Evolutionary conservation across 2,797 vertebrate genomes (phyloP).

Genomic region (Brachyrhaphis roseni): DNA sequence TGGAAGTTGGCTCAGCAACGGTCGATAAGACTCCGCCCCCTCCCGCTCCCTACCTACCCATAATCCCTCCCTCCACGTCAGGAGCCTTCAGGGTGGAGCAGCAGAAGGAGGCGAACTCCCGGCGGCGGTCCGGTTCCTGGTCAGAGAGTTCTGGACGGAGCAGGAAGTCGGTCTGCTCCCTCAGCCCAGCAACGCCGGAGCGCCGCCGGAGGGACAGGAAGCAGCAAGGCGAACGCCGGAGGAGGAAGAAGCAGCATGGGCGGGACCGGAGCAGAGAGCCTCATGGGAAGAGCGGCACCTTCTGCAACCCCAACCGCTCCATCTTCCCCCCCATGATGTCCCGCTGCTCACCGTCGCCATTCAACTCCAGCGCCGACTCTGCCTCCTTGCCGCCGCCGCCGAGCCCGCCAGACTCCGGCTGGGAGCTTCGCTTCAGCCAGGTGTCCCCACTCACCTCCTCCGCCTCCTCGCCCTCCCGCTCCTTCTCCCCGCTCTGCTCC

Average conservation of each 20-base stretch:
- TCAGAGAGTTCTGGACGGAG: constrained; percentile 36
- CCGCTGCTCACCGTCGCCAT: constrained; percentile 30
- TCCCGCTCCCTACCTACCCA: constrained; percentile 31
- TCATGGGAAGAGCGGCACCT: constrained; percentile 43
- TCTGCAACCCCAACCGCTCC: constrained; percentile 59
- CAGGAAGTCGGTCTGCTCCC: constrained; percentile 23
- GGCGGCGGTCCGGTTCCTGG: constrained; percentile 16
- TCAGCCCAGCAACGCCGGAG: constrained; percentile 26
- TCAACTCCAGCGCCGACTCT: constrained; percentile 40
- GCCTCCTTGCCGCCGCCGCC: constrained; percentile 25
- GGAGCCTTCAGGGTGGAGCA: constrained; percentile 5
- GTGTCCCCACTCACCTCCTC: constrained; percentile 44
- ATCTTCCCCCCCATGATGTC: constrained; percentile 57
- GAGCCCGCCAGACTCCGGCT: constrained; percentile 31
- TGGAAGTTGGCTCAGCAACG: constrained; percentile 38
- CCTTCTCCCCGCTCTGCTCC: constrained; percentile 13
- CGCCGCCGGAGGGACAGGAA: constrained; percentile 12
- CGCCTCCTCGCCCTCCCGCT: constrained; percentile 13
- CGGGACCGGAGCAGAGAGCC: background rate
- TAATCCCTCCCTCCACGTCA: constrained; percentile 66
- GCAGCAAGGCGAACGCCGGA: constrained; percentile 40
- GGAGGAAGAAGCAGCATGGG: constrained; percentile 28
- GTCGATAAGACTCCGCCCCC: constrained; percentile 40
- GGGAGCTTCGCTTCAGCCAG: constrained; percentile 43
- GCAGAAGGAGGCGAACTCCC: background rate